Conservation (phyloP, 2,888 invertebrate species). For the Orthosia cruda region DNA sequence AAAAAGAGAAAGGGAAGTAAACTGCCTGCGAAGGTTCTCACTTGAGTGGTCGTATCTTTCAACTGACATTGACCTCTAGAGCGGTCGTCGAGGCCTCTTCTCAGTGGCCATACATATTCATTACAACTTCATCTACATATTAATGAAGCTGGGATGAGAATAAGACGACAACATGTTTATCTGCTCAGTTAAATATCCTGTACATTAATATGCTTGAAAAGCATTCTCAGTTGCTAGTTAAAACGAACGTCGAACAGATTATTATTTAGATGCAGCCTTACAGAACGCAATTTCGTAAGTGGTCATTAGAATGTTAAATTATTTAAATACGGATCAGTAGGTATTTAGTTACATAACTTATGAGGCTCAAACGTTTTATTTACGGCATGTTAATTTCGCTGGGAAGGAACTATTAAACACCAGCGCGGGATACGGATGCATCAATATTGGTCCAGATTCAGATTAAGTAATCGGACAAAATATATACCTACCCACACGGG, state of each 20-base stretch:
- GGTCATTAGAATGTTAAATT: slow-evolving; percentile 16
- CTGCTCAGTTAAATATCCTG: slow-evolving; percentile 60
- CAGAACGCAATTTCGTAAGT: not conserved
- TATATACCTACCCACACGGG: not conserved
- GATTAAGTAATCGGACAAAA: slow-evolving; percentile 9
- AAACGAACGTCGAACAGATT: slow-evolving; percentile 19
- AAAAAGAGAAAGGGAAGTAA: slow-evolving; percentile 74
- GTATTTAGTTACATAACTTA: slow-evolving; percentile 6
- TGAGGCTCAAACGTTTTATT: not conserved
- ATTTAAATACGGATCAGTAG: slow-evolving; percentile 6
- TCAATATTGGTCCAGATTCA: slow-evolving; percentile 15
- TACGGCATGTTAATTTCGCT: not conserved
- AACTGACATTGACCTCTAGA: slow-evolving; percentile 88
- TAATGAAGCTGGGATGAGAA: slow-evolving; percentile 80
- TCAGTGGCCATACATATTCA: slow-evolving; percentile 85
- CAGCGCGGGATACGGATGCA: slow-evolving; percentile 27
- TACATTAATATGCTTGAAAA: slow-evolving; percentile 58
- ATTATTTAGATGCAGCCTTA: not conserved
- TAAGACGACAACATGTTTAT: slow-evolving; percentile 74
- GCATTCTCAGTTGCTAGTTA: slow-evolving; percentile 16
- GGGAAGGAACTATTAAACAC: not conserved
- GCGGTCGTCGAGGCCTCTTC: slow-evolving; percentile 84
- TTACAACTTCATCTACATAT: slow-evolving; percentile 84
- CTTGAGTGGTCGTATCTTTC: slow-evolving; percentile 77
- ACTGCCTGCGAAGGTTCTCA: slow-evolving; percentile 73